These are phyloP conservation scores for Cathartes aura DNA, from an alignment of 2,113 vertebrate species.

Conservation along the genomic window DNA sequence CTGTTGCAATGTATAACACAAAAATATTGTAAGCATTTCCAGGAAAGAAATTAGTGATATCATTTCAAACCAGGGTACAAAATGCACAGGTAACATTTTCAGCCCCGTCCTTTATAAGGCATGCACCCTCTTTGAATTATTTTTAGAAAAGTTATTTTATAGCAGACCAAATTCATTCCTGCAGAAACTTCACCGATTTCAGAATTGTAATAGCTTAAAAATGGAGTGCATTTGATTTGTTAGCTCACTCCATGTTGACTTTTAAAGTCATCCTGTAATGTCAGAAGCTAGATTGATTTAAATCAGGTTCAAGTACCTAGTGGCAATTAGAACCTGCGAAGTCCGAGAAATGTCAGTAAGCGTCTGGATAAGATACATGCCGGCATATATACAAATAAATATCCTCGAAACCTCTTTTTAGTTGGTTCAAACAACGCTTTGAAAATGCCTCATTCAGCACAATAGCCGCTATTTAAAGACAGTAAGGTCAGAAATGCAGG, in stretches of 20 bases:
- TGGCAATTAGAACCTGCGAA: not conserved
- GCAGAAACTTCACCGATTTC: not conserved
- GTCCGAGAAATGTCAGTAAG: not conserved
- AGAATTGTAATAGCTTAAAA: not conserved
- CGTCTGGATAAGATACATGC: not conserved
- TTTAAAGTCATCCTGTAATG: not conserved
- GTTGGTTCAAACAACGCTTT: not conserved
- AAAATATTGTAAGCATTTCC: not conserved
- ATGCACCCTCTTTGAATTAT: not conserved
- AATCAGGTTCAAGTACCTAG: slow-evolving; percentile 16
- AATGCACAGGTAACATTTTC: not conserved
- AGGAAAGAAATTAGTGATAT: not conserved
- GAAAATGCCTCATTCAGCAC: not conserved
- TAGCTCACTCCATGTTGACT: not conserved
- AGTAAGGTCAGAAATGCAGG: not conserved
- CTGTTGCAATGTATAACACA: not conserved
- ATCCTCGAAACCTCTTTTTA: not conserved
- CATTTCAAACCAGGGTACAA: not conserved
- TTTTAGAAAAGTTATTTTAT: not conserved
- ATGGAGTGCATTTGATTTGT: not conserved
- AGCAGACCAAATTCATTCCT: not conserved
- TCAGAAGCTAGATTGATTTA: not conserved
- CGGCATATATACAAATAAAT: not conserved
- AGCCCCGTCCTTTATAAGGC: not conserved
- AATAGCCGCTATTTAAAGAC: not conserved